Percentiles rank a stretch among this genome's conserved stretches.
Conservation (phyloP, 2,113 vertebrate species). For the Rousettus leschenaultii region DNA sequence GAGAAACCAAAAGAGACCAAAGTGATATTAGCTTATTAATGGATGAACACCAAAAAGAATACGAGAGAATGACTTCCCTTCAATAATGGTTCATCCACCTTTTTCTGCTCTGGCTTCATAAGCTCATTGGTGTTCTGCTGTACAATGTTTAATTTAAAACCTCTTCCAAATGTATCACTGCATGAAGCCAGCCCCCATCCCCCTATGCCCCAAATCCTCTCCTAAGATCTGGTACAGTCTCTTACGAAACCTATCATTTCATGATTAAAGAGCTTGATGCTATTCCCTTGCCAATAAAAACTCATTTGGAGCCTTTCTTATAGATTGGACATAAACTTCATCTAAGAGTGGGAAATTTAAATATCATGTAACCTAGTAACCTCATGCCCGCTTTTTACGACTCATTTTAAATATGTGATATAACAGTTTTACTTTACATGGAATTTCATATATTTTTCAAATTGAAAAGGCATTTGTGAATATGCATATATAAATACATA, state of each 20-base stretch:
- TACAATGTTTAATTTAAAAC: background rate
- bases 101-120: background rate
- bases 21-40: background rate
- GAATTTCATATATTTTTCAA: background rate
- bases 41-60: background rate
- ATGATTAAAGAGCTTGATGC: background rate
- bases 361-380: background rate
- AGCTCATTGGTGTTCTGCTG: background rate
- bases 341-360: background rate
- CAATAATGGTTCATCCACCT: accelerated
- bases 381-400: background rate
- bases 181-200: background rate
- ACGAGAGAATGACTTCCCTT: background rate
- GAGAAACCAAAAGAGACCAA: background rate
- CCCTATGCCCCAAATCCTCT: background rate
- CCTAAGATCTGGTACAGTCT: accelerated
- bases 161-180: background rate
- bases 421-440: background rate
- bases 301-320: background rate
- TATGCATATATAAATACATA: background rate
- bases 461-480: background rate
- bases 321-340: background rate
- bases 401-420: background rate
- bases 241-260: background rate
- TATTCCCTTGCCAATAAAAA: background rate